Evolutionary conservation across 2,113 vertebrate species (phyloP), one percentile per base, ranked within the genome.

Genomic region (Procavia capensis): DNA sequence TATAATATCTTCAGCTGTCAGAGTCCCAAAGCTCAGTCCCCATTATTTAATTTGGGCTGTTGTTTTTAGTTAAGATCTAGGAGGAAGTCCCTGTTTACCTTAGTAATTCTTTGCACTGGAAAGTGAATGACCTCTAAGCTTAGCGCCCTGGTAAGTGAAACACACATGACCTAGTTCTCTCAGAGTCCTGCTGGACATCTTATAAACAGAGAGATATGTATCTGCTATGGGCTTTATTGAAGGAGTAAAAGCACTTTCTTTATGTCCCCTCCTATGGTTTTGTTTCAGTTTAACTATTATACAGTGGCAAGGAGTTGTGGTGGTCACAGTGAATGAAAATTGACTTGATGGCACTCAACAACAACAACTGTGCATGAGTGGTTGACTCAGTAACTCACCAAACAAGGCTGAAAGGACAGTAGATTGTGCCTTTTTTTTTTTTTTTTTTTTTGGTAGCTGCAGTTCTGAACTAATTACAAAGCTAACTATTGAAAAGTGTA

Each of bases 131-230:
- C 64, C 61, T 84, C 70, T 85, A 41, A 61, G 59, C 78, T 94
- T 90, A 86, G 80, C 6, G 85, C 57, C 61, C n/a, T 89, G 34
- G 54, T 74, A 74, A 83, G 22, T 88, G n/a, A 85, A 85, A 91
- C 36, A 39, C 22, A 63, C 63, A 4, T 87, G 85, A 96, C 36
- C 57, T n/a, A 59, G 4, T 95, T 93, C 79, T 92, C 43, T 96
- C n/a, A 36, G 17, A 82, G 10, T 80, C 64, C 80, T 84, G 0
- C 59, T 95, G 94, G 16, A 34, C 36, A 27, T 64, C 9, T 93
- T 95, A n/a, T 50, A 87, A 79, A 39, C 66, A 25, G 54, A 75
- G 13, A 95, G 14, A 41, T 39, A 45, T 47, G 4, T 82, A 63
- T 90, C 36, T 54, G 85, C 4, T 31, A 1, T 57, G 24, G n/a